Evolutionary conservation across 2,888 invertebrate genomes (phyloP).

Genomic region (Tribolium freemani): DNA sequence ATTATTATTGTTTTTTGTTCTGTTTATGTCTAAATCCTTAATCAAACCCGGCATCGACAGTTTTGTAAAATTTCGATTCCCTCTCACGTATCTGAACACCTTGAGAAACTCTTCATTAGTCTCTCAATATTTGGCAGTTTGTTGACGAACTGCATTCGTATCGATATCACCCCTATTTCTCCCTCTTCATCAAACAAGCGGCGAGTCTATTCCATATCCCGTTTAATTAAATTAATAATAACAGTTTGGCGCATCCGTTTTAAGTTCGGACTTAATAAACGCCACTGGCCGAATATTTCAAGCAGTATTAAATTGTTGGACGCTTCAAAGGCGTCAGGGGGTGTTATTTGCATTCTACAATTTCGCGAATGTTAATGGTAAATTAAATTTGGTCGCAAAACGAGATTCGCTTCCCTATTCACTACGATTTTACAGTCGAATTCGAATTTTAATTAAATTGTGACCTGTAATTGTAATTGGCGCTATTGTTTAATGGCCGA

Average conservation of each 20-base stretch:
- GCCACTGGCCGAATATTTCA: slow-evolving; percentile 33
- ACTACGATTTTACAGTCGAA: slow-evolving; percentile 51
- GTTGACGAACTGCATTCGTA: slow-evolving; percentile 28
- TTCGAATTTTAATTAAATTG: slow-evolving; percentile 54
- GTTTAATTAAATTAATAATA: slow-evolving; percentile 35
- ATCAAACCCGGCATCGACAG: neutral
- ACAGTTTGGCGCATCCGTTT: slow-evolving; percentile 15
- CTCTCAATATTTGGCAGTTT: slow-evolving; percentile 31
- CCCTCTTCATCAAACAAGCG: neutral
- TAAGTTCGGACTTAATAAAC: slow-evolving; percentile 40
- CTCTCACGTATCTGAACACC: slow-evolving; percentile 29
- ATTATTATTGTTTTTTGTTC: neutral
- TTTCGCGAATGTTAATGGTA: slow-evolving; percentile 54
- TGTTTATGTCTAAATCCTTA: neutral
- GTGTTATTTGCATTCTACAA: slow-evolving; percentile 53
- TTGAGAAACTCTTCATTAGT: slow-evolving; percentile 19
- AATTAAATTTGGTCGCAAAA: slow-evolving; percentile 56
- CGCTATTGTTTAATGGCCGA: slow-evolving; percentile 40
- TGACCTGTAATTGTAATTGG: slow-evolving; percentile 49
- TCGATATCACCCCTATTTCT: slow-evolving; percentile 15
- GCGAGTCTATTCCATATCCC: neutral
- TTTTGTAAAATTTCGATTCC: slow-evolving; percentile 5
- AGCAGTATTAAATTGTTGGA: slow-evolving; percentile 43
- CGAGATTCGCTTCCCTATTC: slow-evolving; percentile 51
- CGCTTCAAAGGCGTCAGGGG: slow-evolving; percentile 44